phyloP scores from a whole-genome alignment of 2,888 invertebrate genomes.

The Iselma pallidipennis region DNA sequence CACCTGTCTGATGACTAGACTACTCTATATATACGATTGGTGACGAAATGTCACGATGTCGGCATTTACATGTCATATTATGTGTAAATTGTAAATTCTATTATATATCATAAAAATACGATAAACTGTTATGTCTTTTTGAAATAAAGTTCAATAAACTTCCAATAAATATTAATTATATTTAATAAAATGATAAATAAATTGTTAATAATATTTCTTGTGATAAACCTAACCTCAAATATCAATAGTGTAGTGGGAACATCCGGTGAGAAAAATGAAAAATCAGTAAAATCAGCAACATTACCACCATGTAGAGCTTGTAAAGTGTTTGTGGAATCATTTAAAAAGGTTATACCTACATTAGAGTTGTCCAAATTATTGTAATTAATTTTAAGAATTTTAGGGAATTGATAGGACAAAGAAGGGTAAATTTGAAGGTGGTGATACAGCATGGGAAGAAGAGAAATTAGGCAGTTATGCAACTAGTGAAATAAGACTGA shows the following conservation, averaged over 20 bases:
- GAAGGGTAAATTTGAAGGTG: conserved; percentile 90
- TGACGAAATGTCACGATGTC: background rate
- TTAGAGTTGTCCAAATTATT: conserved; percentile 1
- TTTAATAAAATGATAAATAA: conserved; percentile 7
- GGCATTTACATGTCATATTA: background rate
- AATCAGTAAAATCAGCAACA: conserved; percentile 9
- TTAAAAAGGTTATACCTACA: conserved; percentile 62
- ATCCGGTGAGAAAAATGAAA: conserved; percentile 5
- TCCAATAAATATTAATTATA: background rate
- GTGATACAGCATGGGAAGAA: conserved; percentile 93
- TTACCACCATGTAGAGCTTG: conserved; percentile 82
- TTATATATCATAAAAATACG: background rate
- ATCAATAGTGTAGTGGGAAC: conserved; percentile 6
- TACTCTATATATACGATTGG: too few relatives aligned
- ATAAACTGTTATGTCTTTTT: background rate
- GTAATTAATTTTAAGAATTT: conserved; percentile 2
- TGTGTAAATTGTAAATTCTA: background rate
- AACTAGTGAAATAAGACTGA: conserved; percentile 84
- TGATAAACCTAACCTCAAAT: conserved; percentile 23
- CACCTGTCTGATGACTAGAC: too few relatives aligned
- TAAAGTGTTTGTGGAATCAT: conserved; percentile 73
- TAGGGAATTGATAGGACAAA: conserved; percentile 79
- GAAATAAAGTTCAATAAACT: background rate
- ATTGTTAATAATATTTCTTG: conserved; percentile 3
- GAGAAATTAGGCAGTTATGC: conserved; percentile 81